phyloP scores from a whole-genome alignment of 2,113 vertebrate genomes.

The Coreoperca whiteheadi region DNA sequence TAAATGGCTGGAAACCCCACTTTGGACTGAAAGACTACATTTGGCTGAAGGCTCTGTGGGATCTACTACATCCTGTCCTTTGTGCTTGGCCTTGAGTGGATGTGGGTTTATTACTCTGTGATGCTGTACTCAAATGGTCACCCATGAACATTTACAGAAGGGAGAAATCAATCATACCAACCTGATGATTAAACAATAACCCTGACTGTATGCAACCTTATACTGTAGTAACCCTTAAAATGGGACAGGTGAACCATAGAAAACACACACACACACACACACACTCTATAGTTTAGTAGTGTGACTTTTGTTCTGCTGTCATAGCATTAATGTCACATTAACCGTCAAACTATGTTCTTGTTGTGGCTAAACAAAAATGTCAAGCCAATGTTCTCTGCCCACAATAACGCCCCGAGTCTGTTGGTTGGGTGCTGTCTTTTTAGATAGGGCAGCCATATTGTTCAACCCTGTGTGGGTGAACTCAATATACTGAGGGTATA shows the following conservation, averaged over 20 bases:
- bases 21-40: constrained; percentile 1
- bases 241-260: too few species aligned
- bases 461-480: not conserved
- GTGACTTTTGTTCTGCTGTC: constrained; percentile 38
- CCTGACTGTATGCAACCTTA: too few species aligned
- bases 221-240: too few species aligned
- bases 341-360: constrained; percentile 37
- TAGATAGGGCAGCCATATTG: constrained; percentile 33
- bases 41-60: constrained; percentile 16
- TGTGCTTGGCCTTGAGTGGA: not conserved
- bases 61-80: not conserved
- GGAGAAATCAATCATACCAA: not conserved
- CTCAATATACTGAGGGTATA: not conserved
- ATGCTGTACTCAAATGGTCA: not conserved
- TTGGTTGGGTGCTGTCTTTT: constrained; percentile 52
- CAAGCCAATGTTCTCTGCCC: constrained; percentile 53
- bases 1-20: constrained; percentile 18
- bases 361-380: constrained; percentile 56
- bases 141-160: not conserved
- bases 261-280: not conserved
- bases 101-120: not conserved
- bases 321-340: constrained; percentile 44
- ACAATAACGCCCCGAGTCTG: constrained; percentile 17
- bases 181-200: not conserved
- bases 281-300: not conserved